Conservation (phyloP, 1,140 invertebrate species). For the Leptopilina boulardi region DNA sequence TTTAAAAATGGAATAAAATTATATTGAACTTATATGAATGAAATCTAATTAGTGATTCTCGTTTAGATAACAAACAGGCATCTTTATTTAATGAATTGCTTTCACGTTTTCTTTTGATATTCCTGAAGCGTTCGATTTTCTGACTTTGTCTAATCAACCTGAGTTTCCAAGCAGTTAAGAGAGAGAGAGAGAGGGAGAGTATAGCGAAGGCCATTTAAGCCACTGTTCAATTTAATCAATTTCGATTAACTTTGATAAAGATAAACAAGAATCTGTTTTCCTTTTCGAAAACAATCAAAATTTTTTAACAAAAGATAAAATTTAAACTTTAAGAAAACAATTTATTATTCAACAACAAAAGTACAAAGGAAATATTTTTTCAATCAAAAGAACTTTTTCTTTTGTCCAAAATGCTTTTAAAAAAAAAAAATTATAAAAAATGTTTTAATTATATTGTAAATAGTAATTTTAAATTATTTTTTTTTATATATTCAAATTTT, state of each 20-base stretch:
- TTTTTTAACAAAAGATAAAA: not conserved
- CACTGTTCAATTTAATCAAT: not conserved
- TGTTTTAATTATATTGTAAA: no score
- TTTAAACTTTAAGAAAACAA: no score
- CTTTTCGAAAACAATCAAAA: not conserved
- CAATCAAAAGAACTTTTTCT: no score
- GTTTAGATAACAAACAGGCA: not conserved
- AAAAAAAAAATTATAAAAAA: no score
- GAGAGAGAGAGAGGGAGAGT: not conserved
- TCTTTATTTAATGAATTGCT: not conserved
- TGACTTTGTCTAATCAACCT: not conserved
- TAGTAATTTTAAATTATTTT: no score
- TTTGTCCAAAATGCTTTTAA: no score
- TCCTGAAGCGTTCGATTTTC: conserved; percentile 10
- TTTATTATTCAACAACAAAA: no score
- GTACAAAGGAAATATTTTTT: no score
- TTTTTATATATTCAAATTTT: not conserved
- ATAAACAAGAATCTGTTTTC: not conserved
- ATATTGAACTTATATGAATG: no score
- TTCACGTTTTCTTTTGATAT: not conserved
- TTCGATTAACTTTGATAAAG: not conserved
- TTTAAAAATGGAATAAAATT: no score
- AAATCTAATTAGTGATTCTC: not conserved
- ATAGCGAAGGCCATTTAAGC: not conserved
- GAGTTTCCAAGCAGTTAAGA: not conserved